Conservation (phyloP, 1,140 invertebrate genomes). For the Anadara kagoshimensis region DNA sequence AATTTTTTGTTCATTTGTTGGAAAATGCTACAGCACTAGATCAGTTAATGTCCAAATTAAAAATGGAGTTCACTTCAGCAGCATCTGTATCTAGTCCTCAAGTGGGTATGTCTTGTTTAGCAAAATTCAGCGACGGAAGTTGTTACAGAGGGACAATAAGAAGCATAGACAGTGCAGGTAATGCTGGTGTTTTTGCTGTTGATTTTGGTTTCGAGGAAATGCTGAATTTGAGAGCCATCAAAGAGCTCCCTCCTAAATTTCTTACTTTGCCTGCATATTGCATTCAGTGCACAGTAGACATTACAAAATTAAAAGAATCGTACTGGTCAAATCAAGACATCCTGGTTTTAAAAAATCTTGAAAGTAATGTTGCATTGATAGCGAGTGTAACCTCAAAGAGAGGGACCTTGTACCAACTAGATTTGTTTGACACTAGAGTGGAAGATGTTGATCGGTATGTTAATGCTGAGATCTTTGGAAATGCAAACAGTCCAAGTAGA, state of each 20-base stretch:
- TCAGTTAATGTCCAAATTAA: constrained; percentile 40
- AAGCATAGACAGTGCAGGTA: constrained; percentile 49
- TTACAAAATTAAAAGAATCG: constrained; percentile 28
- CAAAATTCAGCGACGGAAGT: constrained; percentile 81
- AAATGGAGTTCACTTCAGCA: constrained; percentile 37
- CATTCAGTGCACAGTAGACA: constrained; percentile 43
- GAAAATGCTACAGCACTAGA: constrained; percentile 43
- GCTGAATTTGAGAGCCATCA: constrained; percentile 18
- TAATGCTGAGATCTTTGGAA: constrained; percentile 41
- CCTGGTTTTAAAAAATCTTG: constrained; percentile 35
- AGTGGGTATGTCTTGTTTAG: constrained; percentile 77
- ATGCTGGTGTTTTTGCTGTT: constrained; percentile 35
- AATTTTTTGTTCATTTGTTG: constrained; percentile 46
- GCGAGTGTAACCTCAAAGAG: constrained; percentile 42
- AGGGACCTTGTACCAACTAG: constrained; percentile 41
- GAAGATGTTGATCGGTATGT: constrained; percentile 40
- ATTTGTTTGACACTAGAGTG: constrained; percentile 48
- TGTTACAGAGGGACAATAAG: constrained; percentile 88
- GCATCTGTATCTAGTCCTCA: constrained; percentile 19
- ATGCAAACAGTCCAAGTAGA: constrained; percentile 8
- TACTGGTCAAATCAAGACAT: constrained; percentile 46
- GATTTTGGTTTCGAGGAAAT: constrained; percentile 52
- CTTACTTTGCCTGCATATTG: constrained; percentile 39
- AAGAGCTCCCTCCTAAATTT: constrained; percentile 35
- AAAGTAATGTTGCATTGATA: constrained; percentile 43